Base-by-base conservation (phyloP, 2,888 invertebrate genomes). In the Muscina levida region DNA sequence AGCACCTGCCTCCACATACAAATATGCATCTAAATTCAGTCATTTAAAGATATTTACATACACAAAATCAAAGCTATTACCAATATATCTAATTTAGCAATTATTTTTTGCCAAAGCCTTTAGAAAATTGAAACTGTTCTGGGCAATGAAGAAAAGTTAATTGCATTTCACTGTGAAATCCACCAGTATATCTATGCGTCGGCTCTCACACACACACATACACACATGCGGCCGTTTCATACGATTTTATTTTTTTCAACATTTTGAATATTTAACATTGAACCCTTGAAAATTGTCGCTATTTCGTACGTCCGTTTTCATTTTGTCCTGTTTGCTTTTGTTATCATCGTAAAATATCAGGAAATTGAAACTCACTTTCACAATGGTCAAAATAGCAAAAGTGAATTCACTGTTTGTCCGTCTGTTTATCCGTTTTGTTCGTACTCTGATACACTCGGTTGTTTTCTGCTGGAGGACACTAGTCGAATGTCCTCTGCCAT, bases 361-460 rank as follows among this genome's bases (percentile, higher is more conserved):
- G 81, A 81, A 81, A 81, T 81, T 72, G 81, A 81, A 77, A 75
- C 81, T 77, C 74, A 81, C 81, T 81, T 75, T 81, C 77, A 75
- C 68, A 81, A 72, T 74, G 72, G 67, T 81, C 72, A 77, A 42
- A 81, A 81, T 77, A 62, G 77, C 77, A 81, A 81, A 81, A 37
- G 72, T 70, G 77, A 62, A 62, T 62, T 42, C 22, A 62, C 42
- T 62, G 15, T 42, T 10, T 6, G 42, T 62, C 62, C 42, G 42
- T 62, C 62, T n/a, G 62, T 42, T 19, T 1, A 19, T 62, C 42
- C 22, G 62, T 62, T 62, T 6, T 15, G 17, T n/a, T 57, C n/a
- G 22, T 62, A 39, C 19, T 4, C 42, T 5, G 39, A 42, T 39
- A 31, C 31, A 5, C 31, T 31, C 17, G 44, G 53, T 62, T 31